Evolutionary conservation across 2,113 vertebrate species (phyloP), one percentile per base, ranked within the genome.

Genomic region (Gallinago undulata): DNA sequence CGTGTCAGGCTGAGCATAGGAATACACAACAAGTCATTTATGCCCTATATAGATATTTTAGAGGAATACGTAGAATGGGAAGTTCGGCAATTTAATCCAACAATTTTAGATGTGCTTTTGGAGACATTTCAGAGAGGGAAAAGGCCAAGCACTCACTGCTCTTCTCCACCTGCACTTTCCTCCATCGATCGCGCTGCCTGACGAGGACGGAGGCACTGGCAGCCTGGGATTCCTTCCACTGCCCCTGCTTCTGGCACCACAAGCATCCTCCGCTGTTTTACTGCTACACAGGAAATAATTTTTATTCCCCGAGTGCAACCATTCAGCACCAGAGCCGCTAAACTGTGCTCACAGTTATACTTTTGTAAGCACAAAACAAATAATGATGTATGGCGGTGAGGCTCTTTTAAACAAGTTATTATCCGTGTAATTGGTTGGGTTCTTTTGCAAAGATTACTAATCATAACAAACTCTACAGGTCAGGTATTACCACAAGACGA

Each of bases 391-490:
- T 14, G 35, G 37, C 15, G 7, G 22, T 7, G 25, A 48, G 69
- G 72, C 43, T 89, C 78, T 80, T 87, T 69, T 83, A 47, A 90
- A 63, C 48, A 64, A 70, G 72, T 89, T 80, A 89, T 95, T 48
- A 89, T 41, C 80, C 57, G 33, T 59, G 64, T 43, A 79, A 93
- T 93, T 95, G 73, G 31, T 84, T 45, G 56, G 77, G 31, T 75
- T 87, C 86, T 30, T 66, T 66, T 63, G 87, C 51, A 51, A 72
- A 84, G 78, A 90, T 93, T 93, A 91, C 94, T 76, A 90, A 89
- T 70, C 73, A 35, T 50, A 78, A 83, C 50, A 77, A 81, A 84
- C 67, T 47, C 62, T 19, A 24, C 50, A 64, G 82, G 69, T 63
- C 90, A 84, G 76, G 77, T 57, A 41, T 88, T 80, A 45, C 21